Conservation (phyloP, 2,888 invertebrate genomes). For the Agrochola litura region DNA sequence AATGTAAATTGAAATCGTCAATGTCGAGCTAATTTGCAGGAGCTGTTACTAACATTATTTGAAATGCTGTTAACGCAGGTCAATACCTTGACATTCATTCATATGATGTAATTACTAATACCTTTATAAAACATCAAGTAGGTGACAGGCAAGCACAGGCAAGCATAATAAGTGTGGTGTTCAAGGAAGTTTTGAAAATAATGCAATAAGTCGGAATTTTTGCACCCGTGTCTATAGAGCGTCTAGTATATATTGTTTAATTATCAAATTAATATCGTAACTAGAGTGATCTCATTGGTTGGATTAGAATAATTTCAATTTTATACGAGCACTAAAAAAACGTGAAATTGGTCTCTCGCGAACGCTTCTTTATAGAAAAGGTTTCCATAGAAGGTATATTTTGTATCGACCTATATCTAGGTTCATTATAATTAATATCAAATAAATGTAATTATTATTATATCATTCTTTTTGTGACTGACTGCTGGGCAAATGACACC, state of each 20-base stretch:
- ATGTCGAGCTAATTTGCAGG: constrained; percentile 9
- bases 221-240: background rate
- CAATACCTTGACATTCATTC: background rate
- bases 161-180: background rate
- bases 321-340: background rate
- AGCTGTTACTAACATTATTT: constrained; percentile 9
- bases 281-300: background rate
- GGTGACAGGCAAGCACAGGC: background rate
- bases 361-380: background rate
- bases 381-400: background rate
- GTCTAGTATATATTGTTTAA: background rate
- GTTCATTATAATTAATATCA: background rate
- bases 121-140: background rate
- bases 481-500: background rate
- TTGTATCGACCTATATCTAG: too few species aligned
- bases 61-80: background rate
- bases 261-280: background rate
- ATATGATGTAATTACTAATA: background rate
- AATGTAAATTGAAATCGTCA: background rate
- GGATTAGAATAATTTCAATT: background rate
- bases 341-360: background rate
- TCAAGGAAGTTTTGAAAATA: background rate
- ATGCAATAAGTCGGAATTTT: background rate
- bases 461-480: background rate
- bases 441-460: too few species aligned